Percentiles rank a stretch among this genome's conserved stretches.
Conservation (phyloP, 1,140 invertebrate species). For the Eumaeus atala region DNA sequence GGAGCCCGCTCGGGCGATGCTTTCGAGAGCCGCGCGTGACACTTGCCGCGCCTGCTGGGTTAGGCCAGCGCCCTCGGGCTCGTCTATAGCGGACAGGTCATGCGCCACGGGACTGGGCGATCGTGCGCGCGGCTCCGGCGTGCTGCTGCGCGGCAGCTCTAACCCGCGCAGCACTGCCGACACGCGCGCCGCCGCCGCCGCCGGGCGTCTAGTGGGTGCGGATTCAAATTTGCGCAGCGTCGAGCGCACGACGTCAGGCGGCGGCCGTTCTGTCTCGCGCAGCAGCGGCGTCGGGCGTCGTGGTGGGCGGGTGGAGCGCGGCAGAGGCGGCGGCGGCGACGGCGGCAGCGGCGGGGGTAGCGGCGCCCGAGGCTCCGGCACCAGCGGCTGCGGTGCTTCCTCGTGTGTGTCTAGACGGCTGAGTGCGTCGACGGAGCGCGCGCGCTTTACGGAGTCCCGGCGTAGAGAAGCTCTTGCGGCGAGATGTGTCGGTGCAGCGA, state of each 20-base stretch:
- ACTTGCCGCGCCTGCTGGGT: constrained; percentile 49
- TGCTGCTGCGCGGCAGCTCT: constrained; percentile 44
- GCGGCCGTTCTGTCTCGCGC: constrained; percentile 86
- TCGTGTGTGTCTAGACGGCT: constrained; percentile 75
- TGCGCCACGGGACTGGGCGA: constrained; percentile 40
- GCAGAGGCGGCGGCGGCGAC: constrained; percentile 76
- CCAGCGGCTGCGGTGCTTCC: constrained; percentile 30
- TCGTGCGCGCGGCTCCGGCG: constrained; percentile 54
- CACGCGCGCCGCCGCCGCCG: constrained; percentile 52
- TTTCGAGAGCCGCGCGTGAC: constrained; percentile 77
- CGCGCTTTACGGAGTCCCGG: constrained; percentile 84
- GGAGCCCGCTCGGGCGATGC: constrained; percentile 80
- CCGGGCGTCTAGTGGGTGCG: constrained; percentile 74
- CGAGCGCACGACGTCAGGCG: constrained; percentile 89
- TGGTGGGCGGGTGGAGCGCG: constrained; percentile 70
- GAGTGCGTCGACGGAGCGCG: constrained; percentile 87
- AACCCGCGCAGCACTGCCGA: constrained; percentile 49
- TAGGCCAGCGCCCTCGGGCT: constrained; percentile 26
- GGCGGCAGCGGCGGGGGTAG: constrained; percentile 34
- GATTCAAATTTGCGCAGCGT: constrained; percentile 89
- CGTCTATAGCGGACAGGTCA: constrained; percentile 39
- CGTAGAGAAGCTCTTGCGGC: constrained; percentile 52
- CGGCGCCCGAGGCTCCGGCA: constrained; percentile 25
- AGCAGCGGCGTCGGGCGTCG: constrained; percentile 81
- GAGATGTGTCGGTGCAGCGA: constrained; percentile 65